Conservation (phyloP, 2,888 invertebrate genomes). For the Caradrina clavipalpis region DNA sequence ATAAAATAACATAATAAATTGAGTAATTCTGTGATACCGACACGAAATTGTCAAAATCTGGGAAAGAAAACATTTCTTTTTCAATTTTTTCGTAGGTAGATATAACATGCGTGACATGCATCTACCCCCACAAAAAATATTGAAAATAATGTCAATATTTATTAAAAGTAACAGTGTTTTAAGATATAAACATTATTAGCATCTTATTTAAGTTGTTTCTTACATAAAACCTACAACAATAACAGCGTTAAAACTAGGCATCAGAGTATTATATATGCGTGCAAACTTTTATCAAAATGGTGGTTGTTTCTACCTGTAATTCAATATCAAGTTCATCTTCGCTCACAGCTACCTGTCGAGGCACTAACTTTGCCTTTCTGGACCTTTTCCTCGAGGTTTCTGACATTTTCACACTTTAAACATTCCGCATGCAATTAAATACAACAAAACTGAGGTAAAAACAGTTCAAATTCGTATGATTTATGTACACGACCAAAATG, state of each 20-base stretch:
- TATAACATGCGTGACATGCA: constrained; percentile 17
- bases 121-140: constrained; percentile 41
- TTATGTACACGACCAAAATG: constrained; percentile 22
- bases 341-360: constrained; percentile 58
- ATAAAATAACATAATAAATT: no score
- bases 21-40: neutral
- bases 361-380: constrained; percentile 72
- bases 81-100: constrained; percentile 31
- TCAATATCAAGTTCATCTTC: constrained; percentile 34
- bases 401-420: constrained; percentile 47
- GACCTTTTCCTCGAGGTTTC: constrained; percentile 58
- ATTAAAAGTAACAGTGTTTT: neutral
- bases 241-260: neutral
- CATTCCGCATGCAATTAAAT: constrained; percentile 2
- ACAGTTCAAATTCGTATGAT: constrained; percentile 34
- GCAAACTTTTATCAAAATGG: constrained; percentile 59
- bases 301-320: constrained; percentile 59
- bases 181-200: neutral
- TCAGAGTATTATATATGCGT: constrained; percentile 7
- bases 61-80: constrained; percentile 3
- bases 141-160: constrained; percentile 8
- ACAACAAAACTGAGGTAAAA: constrained; percentile 2
- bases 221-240: neutral
- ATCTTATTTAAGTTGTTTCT: neutral
- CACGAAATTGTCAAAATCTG: neutral